These are phyloP conservation scores for Leucosticte australis DNA, from an alignment of 2,113 vertebrate genomes.

Conservation along the genomic window DNA sequence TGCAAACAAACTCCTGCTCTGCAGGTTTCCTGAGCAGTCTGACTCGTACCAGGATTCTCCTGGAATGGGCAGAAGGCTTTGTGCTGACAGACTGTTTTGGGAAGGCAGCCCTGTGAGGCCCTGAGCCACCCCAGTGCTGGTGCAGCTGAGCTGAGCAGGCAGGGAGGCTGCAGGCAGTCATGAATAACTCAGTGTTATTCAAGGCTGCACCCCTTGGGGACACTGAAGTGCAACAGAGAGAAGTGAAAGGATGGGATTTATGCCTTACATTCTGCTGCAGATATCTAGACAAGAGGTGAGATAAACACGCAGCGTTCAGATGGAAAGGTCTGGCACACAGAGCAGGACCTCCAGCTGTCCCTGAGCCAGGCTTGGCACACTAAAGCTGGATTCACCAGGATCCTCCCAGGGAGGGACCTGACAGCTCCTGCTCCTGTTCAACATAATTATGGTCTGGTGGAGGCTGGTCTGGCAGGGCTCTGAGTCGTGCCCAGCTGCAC, in stretches of 20 bases:
- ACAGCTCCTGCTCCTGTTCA: background rate
- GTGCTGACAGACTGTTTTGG: background rate
- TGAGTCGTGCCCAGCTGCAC: slow-evolving; percentile 45
- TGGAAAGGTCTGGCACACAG: background rate
- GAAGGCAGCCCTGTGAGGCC: background rate
- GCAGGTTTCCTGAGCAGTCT: background rate
- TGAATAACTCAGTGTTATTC: background rate
- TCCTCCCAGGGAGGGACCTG: background rate
- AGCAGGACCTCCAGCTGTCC: background rate
- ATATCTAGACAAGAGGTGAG: background rate
- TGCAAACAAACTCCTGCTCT: background rate
- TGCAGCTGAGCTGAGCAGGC: background rate
- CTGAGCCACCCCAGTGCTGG: fast-evolving
- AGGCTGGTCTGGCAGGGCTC: background rate
- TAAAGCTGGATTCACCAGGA: background rate
- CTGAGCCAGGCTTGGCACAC: background rate
- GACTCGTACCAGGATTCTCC: background rate
- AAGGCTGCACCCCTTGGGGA: background rate
- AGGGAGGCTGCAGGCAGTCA: background rate
- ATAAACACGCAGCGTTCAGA: fast-evolving
- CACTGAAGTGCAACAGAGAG: background rate
- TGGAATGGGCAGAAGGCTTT: background rate
- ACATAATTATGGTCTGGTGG: background rate
- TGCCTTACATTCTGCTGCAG: background rate
- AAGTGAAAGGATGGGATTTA: background rate